Evolutionary conservation across 2,888 invertebrate genomes (phyloP), one percentile per base, ranked within the genome.

Genomic region (Craniophora ligustri): DNA sequence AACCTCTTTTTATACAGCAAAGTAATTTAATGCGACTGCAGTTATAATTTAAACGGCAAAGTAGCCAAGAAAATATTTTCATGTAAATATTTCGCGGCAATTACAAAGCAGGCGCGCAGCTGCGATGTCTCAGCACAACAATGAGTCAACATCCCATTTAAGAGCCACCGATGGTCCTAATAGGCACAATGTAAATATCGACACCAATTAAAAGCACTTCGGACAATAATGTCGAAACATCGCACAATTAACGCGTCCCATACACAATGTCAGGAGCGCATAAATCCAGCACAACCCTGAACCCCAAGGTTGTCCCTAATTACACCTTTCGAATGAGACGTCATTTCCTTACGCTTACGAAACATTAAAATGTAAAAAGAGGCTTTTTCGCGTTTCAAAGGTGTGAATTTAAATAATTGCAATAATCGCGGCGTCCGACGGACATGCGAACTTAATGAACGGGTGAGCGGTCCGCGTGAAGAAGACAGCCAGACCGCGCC

Each of bases 361-460:
- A 92, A 92, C 87, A 89, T 93, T 91, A 91, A 32, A 90, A 81
- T 86, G 79, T 86, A 87, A 91, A 91, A 92, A 89, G 87, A 87
- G 86, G 84, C 83, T 89, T 92, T 92, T 92, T 91, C 86, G 84
- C 79, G 76, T 87, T 88, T 82, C 88, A 85, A 90, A 93, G 92
- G 93, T 92, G 93, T 92, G 92, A 93, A 92, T 93, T 92, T 93
- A 92, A 93, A 93, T 92, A 92, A 93, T 93, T 92, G 92, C 92
- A 92, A 92, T 92, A 92, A 92, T 92, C 88, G 81, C 67, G 72
- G 61, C 78, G 84, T 82, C 83, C 78, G 85, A 86, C 81, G 79
- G 86, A 89, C 92, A 92, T 89, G 92, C 91, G 79, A 91, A 85
- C 82, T 85, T 92, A 92, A 93, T 92, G 88, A 90, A 79, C 78